Conservation (phyloP, 2,113 vertebrate species). For the Oryzias curvinotus region DNA sequence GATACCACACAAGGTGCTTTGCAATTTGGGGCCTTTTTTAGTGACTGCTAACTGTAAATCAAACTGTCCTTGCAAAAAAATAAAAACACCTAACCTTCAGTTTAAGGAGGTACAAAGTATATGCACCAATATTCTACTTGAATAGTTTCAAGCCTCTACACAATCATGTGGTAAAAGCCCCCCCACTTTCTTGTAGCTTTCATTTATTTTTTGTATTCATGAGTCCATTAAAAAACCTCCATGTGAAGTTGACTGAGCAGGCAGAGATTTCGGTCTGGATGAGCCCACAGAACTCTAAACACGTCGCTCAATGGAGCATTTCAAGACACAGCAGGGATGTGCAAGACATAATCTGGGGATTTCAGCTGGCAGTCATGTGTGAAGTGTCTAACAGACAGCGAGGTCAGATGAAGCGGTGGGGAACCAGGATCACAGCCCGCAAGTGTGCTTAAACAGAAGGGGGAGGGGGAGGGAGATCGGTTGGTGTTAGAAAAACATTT, state of each 20-base stretch:
- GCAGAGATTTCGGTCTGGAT: constrained; percentile 15
- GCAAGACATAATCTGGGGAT: constrained; percentile 46
- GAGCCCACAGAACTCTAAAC: constrained; percentile 9
- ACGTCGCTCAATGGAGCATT: constrained; percentile 40
- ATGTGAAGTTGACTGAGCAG: constrained; percentile 5
- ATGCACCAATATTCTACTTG: too few relatives aligned
- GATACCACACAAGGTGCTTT: too few relatives aligned
- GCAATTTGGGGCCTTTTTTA: too few relatives aligned
- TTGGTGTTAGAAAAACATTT: not conserved
- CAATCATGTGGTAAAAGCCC: too few relatives aligned
- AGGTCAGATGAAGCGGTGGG: constrained; percentile 42
- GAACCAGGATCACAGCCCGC: constrained; percentile 36
- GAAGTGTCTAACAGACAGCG: constrained; percentile 49
- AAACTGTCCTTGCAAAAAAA: too few relatives aligned
- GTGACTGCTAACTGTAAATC: too few relatives aligned
- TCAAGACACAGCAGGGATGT: constrained; percentile 43
- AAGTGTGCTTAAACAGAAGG: constrained; percentile 19
- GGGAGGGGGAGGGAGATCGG: constrained; percentile 5
- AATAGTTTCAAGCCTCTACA: too few relatives aligned
- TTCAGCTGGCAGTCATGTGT: constrained; percentile 56
- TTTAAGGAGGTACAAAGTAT: too few relatives aligned
- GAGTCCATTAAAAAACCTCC: constrained; percentile 37
- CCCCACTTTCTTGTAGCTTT: not conserved
- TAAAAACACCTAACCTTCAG: too few relatives aligned
- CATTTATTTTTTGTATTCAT: constrained; percentile 15